These are phyloP conservation scores for Somateria mollissima DNA, from an alignment of 2,797 vertebrate genomes.

Conservation along the genomic window DNA sequence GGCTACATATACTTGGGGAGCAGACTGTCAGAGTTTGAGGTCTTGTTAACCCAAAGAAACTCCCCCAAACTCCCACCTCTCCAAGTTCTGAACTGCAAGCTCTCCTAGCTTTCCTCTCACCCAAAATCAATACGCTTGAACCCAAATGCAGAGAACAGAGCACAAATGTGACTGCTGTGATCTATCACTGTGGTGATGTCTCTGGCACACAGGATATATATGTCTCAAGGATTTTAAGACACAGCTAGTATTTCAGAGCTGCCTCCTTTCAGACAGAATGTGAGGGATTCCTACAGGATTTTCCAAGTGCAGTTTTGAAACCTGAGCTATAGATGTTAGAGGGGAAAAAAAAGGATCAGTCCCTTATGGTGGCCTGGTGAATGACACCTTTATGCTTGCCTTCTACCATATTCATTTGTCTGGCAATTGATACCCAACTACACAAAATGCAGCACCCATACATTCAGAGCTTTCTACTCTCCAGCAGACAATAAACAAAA, in stretches of 20 bases:
- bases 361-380: not conserved
- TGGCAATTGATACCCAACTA: rapidly evolving
- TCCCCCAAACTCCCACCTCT: not conserved
- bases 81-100: not conserved
- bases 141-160: not conserved
- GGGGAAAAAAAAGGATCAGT: not conserved
- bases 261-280: not conserved
- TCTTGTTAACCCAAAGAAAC: not conserved
- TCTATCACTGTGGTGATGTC: rapidly evolving
- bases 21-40: not conserved
- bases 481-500: not conserved
- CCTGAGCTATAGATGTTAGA: not conserved
- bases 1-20: not conserved
- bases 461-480: not conserved
- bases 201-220: not conserved
- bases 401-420: not conserved
- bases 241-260: not conserved
- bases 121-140: not conserved
- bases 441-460: not conserved
- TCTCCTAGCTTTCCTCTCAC: not conserved
- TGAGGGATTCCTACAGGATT: not conserved
- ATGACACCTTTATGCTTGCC: not conserved
- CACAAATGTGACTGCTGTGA: not conserved
- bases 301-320: not conserved
- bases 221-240: not conserved